Percentiles rank a stretch among this genome's conserved stretches.
These are phyloP conservation scores for Harmothoe impar DNA, from an alignment of 2,888 invertebrate species.

Conservation along the genomic window DNA sequence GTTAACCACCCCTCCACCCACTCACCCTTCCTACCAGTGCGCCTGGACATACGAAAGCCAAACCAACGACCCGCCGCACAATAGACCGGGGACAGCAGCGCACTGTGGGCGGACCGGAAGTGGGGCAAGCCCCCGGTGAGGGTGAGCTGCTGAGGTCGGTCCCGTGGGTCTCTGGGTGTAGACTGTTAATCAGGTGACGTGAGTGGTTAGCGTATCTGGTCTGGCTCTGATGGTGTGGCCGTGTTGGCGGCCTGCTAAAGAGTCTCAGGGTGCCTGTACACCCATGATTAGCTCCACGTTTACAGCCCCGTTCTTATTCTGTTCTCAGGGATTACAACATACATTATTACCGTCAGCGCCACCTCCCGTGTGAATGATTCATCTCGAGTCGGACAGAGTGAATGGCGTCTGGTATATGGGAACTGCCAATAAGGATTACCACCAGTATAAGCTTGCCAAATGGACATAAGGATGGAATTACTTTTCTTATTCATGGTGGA, in stretches of 20 bases:
- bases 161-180: neutral
- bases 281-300: slow-evolving; percentile 12
- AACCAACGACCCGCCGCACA: neutral
- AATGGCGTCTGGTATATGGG: too few relatives aligned
- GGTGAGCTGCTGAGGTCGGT: neutral
- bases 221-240: neutral
- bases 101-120: slow-evolving; percentile 40
- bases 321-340: neutral
- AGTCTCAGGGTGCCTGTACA: neutral
- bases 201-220: neutral
- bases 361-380: neutral
- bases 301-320: slow-evolving; percentile 15
- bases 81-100: slow-evolving; percentile 3
- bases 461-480: neutral
- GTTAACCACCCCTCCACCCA: neutral
- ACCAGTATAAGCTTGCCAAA: neutral
- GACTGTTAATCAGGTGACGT: slow-evolving; percentile 25
- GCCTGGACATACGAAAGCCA: neutral
- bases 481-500: neutral
- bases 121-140: slow-evolving; percentile 24
- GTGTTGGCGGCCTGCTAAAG: neutral
- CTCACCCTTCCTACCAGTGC: neutral
- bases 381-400: neutral
- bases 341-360: neutral
- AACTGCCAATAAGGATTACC: too few relatives aligned